Conservation (phyloP, 2,113 vertebrate genomes). For the Zosterops borbonicus region DNA sequence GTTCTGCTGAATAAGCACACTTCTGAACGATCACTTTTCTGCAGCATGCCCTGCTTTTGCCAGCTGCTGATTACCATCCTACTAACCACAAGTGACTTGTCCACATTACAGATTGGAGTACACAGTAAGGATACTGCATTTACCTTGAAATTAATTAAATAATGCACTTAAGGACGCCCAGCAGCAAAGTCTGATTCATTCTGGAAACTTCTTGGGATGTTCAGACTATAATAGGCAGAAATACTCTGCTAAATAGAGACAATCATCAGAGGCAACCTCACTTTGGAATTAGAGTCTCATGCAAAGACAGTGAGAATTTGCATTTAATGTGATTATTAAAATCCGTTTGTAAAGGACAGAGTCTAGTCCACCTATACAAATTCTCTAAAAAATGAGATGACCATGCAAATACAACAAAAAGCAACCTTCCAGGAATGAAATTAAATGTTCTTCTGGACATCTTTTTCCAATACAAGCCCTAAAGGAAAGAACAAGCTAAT, state of each 20-base stretch:
- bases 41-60: not conserved
- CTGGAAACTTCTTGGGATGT: not conserved
- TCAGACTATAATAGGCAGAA: not conserved
- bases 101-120: not conserved
- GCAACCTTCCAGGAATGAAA: not conserved
- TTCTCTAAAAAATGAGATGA: not conserved
- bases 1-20: conserved; percentile 44
- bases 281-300: not conserved
- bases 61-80: not conserved
- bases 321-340: not conserved
- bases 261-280: not conserved
- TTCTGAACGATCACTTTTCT: not conserved
- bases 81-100: not conserved
- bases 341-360: not conserved
- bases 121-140: not conserved
- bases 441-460: not conserved
- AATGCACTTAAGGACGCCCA: not conserved
- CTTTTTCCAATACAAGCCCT: not conserved
- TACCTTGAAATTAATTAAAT: not conserved
- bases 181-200: not conserved
- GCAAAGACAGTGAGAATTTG: not conserved
- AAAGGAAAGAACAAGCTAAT: not conserved
- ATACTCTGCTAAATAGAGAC: not conserved
- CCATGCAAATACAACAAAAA: not conserved
- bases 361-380: not conserved